Evolutionary conservation across 2,888 invertebrate species (phyloP).

Genomic region (Drosophila kuntzei): DNA sequence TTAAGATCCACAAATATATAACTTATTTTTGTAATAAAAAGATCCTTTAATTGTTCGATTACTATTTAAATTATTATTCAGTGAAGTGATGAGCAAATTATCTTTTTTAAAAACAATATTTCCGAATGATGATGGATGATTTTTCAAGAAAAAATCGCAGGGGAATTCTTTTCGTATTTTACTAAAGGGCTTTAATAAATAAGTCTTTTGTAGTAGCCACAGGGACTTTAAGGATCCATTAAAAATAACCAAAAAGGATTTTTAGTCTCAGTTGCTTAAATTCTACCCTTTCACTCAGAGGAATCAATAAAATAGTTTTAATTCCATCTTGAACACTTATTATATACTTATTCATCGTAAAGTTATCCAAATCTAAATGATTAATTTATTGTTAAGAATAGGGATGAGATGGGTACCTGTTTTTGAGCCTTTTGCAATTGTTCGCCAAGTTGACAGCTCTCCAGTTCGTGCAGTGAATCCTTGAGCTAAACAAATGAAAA

Average conservation of each 20-base stretch:
- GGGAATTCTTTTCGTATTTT: no score
- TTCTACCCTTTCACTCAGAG: neutral
- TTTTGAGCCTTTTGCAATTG: conserved; percentile 2
- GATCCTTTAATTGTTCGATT: no score
- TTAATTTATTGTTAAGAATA: neutral
- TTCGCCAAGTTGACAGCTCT: conserved; percentile 28
- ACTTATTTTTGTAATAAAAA: neutral
- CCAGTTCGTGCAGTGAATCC: neutral
- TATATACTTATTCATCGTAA: neutral
- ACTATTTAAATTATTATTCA: no score
- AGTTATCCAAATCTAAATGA: neutral
- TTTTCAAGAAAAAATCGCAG: no score
- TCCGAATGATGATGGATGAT: no score
- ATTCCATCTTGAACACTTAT: neutral
- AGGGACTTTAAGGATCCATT: neutral
- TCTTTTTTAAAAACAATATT: no score
- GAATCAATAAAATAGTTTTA: neutral
- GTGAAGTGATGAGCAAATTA: no score
- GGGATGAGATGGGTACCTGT: neutral
- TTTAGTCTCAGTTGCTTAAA: neutral
- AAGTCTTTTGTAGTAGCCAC: no score
- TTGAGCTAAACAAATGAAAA: conserved; percentile 7
- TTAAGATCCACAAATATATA: neutral
- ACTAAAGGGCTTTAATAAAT: no score
- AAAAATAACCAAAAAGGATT: neutral